Percentiles rank a stretch among this genome's conserved stretches.
These are phyloP conservation scores for Doris montereyensis DNA, from an alignment of 2,888 invertebrate species.

Conservation along the genomic window DNA sequence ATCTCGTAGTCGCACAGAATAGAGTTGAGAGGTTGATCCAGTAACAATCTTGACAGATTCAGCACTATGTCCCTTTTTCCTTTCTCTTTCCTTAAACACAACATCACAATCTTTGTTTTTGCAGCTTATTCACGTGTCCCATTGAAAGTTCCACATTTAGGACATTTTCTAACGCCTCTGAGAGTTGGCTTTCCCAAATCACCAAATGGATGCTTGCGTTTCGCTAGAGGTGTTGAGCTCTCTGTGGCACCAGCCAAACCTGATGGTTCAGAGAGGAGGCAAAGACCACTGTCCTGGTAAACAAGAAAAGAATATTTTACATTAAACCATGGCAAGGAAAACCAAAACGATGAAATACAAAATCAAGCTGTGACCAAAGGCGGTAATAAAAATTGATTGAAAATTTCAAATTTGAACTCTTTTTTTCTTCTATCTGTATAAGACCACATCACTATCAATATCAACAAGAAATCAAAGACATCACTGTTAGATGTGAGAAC, in stretches of 20 bases:
- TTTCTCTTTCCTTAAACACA: conserved; percentile 78
- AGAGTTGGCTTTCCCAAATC: conserved; percentile 80
- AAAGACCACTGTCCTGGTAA: neutral
- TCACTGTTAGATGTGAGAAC: no score
- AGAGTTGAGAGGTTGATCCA: conserved; percentile 75
- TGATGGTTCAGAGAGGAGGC: neutral
- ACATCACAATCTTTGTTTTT: conserved; percentile 82
- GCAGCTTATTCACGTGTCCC: conserved; percentile 84
- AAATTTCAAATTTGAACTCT: no score
- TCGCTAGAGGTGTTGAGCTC: conserved; percentile 44
- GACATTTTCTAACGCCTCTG: conserved; percentile 83
- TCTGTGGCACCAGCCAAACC: neutral
- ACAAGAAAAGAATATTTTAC: neutral
- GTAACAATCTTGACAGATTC: conserved; percentile 81
- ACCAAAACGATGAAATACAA: no score
- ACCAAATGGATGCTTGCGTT: conserved; percentile 72
- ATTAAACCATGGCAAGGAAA: no score
- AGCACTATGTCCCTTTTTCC: conserved; percentile 76
- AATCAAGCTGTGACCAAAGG: no score
- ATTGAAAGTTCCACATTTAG: conserved; percentile 83
- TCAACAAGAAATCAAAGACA: no score
- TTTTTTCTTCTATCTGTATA: no score
- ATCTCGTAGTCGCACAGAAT: conserved; percentile 81
- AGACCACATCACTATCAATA: no score
- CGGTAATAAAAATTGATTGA: no score